phyloP scores from a whole-genome alignment of 2,888 invertebrate genomes.

The Nemotelus pantherinus region DNA sequence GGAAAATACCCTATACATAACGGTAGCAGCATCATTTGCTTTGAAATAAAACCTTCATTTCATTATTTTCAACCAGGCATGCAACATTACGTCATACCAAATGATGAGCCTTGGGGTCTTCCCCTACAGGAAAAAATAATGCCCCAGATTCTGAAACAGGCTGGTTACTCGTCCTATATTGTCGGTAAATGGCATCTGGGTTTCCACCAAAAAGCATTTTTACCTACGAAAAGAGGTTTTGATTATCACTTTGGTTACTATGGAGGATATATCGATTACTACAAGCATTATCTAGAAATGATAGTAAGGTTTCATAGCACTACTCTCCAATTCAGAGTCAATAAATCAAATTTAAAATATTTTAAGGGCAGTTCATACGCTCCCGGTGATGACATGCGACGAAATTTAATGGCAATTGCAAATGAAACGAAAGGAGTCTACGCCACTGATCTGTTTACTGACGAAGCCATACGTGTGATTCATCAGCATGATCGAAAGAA shows the following conservation, averaged over 20 bases:
- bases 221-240: slow-evolving; percentile 80
- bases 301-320: slow-evolving; percentile 56
- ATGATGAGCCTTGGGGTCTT: slow-evolving; percentile 77
- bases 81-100: slow-evolving; percentile 75
- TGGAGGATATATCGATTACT: slow-evolving; percentile 85
- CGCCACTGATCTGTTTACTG: slow-evolving; percentile 76
- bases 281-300: slow-evolving; percentile 69
- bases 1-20: slow-evolving; percentile 88
- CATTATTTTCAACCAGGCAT: slow-evolving; percentile 67
- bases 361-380: slow-evolving; percentile 56
- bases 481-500: slow-evolving; percentile 67
- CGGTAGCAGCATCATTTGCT: slow-evolving; percentile 63
- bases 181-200: slow-evolving; percentile 95
- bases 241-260: slow-evolving; percentile 86
- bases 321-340: not conserved
- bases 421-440: slow-evolving; percentile 70
- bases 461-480: slow-evolving; percentile 73
- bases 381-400: slow-evolving; percentile 67
- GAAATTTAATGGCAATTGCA: slow-evolving; percentile 66
- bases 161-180: slow-evolving; percentile 83
- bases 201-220: slow-evolving; percentile 70
- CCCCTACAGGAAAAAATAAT: slow-evolving; percentile 74
- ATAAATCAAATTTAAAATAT: not conserved
- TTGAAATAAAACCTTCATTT: not conserved
- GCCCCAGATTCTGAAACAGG: slow-evolving; percentile 73